Evolutionary conservation across 2,888 invertebrate species (phyloP), one percentile per base, ranked within the genome.

Genomic region (Sisyra nigra): DNA sequence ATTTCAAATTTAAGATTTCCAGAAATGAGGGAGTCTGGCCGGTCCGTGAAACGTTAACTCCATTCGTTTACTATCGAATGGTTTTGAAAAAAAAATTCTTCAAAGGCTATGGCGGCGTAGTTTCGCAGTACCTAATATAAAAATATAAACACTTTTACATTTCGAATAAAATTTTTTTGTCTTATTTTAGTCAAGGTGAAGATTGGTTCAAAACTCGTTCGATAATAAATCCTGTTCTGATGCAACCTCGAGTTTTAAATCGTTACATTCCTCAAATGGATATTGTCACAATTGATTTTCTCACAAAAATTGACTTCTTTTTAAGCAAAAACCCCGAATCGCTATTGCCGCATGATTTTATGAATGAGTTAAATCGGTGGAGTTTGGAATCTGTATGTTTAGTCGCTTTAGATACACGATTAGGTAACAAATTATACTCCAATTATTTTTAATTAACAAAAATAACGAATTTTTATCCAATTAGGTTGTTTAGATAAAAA

Each of bases 321-420:
- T 30, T 50, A 2, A 38, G 46, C 36, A 42, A 48, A 18, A 47
- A 49, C 37, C 45, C 49, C 36, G 34, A 48, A 17, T 46, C 49
- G 18, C 52, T 56, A 50, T 55, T 56, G 54, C 55, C 57, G 1
- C 48, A 41, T 2, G 49, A 74, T 51, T 70, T 77, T 40, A 55
- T 60, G 30, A 56, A 63, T 13, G 72, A 76, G 58, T 55, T 75
- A 14, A 67, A 67, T 30, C 74, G 71, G 55, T 80, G 76, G 74
- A 67, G 74, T 2, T 55, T 80, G 41, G 80, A 80, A 59, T 74
- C 70, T 1, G 61, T 33, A 2, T 57, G 58, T 4, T 53, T 57
- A 1, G 56, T 67, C n/a, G 64, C 65, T 0, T 48, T 66, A 15
- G 62, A 67, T 45, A 59, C 43, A 46, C 44, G 53, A 45, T 48